phyloP scores from a whole-genome alignment of 2,888 invertebrate species.

The Autographa pulchrina region DNA sequence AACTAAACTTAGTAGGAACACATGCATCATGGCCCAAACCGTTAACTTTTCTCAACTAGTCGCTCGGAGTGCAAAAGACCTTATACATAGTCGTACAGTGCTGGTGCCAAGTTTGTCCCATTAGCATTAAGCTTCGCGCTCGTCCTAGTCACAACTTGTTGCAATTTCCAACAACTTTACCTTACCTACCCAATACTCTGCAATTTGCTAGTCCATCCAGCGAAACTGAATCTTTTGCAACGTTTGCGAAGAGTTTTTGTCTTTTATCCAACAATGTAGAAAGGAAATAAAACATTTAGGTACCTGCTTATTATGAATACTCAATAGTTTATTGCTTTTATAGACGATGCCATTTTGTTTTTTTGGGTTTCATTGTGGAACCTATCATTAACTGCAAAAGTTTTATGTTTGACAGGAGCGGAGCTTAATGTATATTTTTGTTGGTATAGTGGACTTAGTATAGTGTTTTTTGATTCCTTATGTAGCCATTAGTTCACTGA shows the following conservation, averaged over 20 bases:
- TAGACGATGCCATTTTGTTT: no score
- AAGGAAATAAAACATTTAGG: not conserved
- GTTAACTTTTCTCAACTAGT: conserved; percentile 57
- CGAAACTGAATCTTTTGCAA: conserved; percentile 54
- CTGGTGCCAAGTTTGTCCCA: conserved; percentile 67
- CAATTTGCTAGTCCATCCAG: conserved; percentile 63
- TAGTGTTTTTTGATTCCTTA: no score
- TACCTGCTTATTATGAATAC: not conserved
- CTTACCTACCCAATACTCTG: conserved; percentile 60
- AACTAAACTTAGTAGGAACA: conserved; percentile 33
- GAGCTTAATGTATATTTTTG: no score
- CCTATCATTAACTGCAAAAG: no score
- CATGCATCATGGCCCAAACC: conserved; percentile 33
- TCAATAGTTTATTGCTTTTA: no score
- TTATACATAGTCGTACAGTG: conserved; percentile 46
- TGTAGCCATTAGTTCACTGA: no score
- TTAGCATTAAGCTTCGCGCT: conserved; percentile 72
- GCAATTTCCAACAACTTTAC: conserved; percentile 68
- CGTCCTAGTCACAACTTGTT: conserved; percentile 74
- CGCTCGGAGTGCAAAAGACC: conserved; percentile 46
- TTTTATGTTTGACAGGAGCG: no score
- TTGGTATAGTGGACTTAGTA: no score
- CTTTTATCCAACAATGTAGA: not conserved
- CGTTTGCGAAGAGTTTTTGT: conserved; percentile 13
- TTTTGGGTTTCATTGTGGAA: no score